phyloP scores from a whole-genome alignment of 1,140 invertebrate genomes.

The Drosophila serrata region DNA sequence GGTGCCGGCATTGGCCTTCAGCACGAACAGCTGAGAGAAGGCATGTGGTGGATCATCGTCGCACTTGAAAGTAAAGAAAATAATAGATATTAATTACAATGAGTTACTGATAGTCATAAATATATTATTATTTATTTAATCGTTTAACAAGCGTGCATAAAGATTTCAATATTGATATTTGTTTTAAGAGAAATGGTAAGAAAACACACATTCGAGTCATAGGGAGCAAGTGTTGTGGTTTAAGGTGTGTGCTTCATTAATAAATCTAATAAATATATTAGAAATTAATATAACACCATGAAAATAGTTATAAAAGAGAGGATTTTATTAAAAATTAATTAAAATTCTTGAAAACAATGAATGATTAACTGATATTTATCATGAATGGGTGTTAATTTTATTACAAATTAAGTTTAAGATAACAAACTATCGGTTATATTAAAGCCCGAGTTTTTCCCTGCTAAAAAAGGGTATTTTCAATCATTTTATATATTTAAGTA shows the following conservation, averaged over 20 bases:
- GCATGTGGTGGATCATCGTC: slow-evolving; percentile 97
- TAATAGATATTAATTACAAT: slow-evolving; percentile 4
- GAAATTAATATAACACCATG: neutral
- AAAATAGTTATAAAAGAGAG: neutral
- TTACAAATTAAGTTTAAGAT: neutral
- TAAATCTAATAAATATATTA: too few relatives aligned
- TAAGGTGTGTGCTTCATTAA: neutral
- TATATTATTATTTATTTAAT: neutral
- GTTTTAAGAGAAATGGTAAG: neutral
- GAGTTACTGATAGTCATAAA: neutral
- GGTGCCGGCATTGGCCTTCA: slow-evolving; percentile 93
- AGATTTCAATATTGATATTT: slow-evolving; percentile 8
- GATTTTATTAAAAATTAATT: too few relatives aligned
- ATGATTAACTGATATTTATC: neutral
- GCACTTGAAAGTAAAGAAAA: slow-evolving; percentile 89
- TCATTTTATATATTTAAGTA: too few relatives aligned
- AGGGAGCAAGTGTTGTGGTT: neutral
- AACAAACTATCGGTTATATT: neutral
- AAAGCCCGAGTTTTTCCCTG: neutral
- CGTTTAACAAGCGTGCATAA: slow-evolving; percentile 36
- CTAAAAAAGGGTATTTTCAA: too few relatives aligned
- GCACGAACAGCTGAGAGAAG: slow-evolving; percentile 95
- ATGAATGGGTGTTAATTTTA: neutral
- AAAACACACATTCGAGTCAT: slow-evolving; percentile 8
- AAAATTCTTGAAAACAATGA: neutral